Conservation (phyloP, 23 tunicate genomes). For the Oikopleura albicans region DNA sequence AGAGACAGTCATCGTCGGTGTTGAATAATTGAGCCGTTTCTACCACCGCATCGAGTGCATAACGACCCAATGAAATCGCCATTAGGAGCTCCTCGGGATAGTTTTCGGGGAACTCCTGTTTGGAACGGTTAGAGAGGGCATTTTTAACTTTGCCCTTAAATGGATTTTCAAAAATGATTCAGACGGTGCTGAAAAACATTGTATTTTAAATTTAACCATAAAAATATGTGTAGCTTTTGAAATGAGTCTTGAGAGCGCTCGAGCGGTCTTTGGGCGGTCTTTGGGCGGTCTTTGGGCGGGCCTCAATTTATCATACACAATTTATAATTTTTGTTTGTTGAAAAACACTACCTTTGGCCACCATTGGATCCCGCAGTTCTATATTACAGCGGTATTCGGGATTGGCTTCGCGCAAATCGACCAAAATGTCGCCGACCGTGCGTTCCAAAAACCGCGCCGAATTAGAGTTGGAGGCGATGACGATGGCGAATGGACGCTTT, state of each 20-base stretch:
- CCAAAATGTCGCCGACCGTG: neutral
- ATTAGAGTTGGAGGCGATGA: neutral
- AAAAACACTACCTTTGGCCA: no score
- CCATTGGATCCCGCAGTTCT: neutral
- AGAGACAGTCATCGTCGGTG: constrained; percentile 54
- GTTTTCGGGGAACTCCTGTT: constrained; percentile 59
- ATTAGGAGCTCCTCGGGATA: constrained; percentile 62
- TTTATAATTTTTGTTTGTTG: no score
- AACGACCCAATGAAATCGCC: constrained; percentile 62
- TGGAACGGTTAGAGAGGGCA: neutral
- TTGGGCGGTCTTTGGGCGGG: no score
- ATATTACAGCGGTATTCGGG: neutral
- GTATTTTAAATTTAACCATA: no score
- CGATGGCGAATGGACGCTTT: neutral
- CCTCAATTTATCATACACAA: no score
- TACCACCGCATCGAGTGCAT: constrained; percentile 63
- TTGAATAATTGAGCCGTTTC: constrained; percentile 86
- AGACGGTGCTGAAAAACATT: no score
- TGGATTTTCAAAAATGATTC: no score
- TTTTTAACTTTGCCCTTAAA: no score
- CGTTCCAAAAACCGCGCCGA: neutral
- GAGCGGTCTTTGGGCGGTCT: no score
- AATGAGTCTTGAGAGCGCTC: no score
- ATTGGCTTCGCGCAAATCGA: neutral
- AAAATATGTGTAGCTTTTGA: no score